These are phyloP conservation scores for Hippotragus niger DNA, from an alignment of 2,113 vertebrate genomes.

Conservation along the genomic window DNA sequence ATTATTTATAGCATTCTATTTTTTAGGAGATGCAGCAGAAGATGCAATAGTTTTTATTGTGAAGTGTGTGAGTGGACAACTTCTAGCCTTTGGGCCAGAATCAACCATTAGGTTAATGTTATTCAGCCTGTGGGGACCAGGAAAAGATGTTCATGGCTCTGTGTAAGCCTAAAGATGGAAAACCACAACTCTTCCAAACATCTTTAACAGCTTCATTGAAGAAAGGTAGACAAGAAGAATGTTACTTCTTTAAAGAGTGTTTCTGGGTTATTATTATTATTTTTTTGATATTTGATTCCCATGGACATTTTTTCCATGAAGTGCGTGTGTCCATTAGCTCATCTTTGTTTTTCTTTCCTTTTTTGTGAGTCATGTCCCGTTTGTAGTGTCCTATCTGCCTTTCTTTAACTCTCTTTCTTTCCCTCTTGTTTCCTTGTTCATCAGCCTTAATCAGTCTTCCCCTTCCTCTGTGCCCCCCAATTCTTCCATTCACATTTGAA, in stretches of 20 bases:
- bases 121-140: neutral
- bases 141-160: neutral
- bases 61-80: neutral
- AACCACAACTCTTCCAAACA: neutral
- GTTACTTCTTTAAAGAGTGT: neutral
- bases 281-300: neutral
- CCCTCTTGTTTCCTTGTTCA: neutral
- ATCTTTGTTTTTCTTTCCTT: neutral
- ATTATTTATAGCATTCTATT: neutral
- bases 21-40: neutral
- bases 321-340: fast-evolving
- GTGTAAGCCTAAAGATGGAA: neutral
- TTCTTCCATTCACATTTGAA: neutral
- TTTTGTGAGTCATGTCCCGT: neutral
- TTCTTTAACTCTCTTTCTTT: neutral
- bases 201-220: neutral
- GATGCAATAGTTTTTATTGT: neutral
- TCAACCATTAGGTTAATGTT: neutral
- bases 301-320: neutral
- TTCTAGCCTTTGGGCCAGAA: neutral
- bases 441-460: neutral
- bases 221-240: neutral
- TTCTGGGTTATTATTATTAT: neutral
- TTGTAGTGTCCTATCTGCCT: neutral
- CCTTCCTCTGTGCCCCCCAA: neutral